Conservation (phyloP, 2,797 vertebrate species). For the Sylvilagus floridanus region DNA sequence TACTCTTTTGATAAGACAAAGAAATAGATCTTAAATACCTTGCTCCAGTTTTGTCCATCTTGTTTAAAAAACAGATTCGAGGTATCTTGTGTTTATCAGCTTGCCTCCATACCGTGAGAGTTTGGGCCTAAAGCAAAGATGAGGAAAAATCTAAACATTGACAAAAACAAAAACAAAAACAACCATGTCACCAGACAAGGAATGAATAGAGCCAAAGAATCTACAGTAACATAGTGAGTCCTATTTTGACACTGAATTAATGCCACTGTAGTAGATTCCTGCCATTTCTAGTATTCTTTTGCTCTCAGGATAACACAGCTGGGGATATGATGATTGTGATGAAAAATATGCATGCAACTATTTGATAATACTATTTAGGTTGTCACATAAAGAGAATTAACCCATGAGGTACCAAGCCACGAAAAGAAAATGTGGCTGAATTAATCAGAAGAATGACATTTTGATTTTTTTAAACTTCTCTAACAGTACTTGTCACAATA, state of each 20-base stretch:
- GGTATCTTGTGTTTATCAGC: slow-evolving; percentile 95
- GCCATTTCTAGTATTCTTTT: neutral
- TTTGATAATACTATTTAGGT: neutral
- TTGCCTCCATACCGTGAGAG: slow-evolving; percentile 97
- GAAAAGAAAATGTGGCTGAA: neutral
- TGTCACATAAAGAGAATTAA: slow-evolving; percentile 3
- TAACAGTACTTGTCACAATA: neutral
- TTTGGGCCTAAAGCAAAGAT: slow-evolving; percentile 93
- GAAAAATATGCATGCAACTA: neutral
- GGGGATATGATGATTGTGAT: neutral
- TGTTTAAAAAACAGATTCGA: slow-evolving; percentile 97
- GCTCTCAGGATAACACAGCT: neutral
- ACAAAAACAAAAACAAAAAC: neutral
- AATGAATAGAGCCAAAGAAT: neutral
- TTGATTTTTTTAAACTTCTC: neutral
- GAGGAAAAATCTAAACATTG: neutral
- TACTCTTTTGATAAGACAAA: slow-evolving; percentile 50
- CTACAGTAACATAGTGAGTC: neutral
- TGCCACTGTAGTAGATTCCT: neutral
- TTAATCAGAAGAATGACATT: neutral
- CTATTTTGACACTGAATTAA: neutral
- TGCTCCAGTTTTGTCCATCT: slow-evolving; percentile 97
- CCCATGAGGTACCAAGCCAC: neutral
- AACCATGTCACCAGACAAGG: neutral
- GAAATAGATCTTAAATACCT: slow-evolving; percentile 87